Evolutionary conservation across 2,797 vertebrate species (phyloP).

Genomic region (Gorsachius magnificus): DNA sequence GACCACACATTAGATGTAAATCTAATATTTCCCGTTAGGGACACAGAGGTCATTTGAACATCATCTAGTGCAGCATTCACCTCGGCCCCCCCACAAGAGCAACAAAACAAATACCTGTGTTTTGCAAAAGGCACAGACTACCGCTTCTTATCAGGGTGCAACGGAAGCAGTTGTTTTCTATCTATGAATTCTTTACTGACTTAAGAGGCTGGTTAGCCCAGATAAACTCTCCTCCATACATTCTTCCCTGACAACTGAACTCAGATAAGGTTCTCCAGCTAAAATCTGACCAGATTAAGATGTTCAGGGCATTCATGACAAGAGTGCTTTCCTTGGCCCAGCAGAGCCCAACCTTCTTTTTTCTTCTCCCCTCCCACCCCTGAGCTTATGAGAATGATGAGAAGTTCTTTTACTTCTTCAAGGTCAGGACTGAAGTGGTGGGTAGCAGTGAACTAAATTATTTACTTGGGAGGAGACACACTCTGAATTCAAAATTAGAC

Average conservation of each 20-base stretch:
- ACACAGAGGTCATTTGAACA: neutral
- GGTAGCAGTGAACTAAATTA: neutral
- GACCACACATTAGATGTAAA: neutral
- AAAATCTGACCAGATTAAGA: constrained; percentile 12
- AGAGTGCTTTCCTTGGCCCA: neutral
- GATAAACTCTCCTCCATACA: constrained; percentile 34
- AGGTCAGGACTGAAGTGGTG: constrained; percentile 24
- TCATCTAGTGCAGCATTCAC: neutral
- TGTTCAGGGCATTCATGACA: neutral
- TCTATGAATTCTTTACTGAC: constrained; percentile 19
- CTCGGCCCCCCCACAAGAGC: neutral
- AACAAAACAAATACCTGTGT: neutral
- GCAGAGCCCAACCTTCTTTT: neutral
- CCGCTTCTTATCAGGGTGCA: neutral
- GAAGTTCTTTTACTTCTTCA: constrained; percentile 14
- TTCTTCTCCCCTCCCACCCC: neutral
- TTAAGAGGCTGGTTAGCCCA: constrained; percentile 13
- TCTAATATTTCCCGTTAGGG: neutral
- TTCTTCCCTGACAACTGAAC: constrained; percentile 25
- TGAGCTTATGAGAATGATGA: neutral
- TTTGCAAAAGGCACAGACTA: neutral
- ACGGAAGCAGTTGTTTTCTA: neutral
- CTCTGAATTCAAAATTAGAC: constrained; percentile 2
- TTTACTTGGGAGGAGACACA: neutral
- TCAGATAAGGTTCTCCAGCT: constrained; percentile 29